phyloP scores from a whole-genome alignment of 2,888 invertebrate genomes.

The Pollenia angustigena region DNA sequence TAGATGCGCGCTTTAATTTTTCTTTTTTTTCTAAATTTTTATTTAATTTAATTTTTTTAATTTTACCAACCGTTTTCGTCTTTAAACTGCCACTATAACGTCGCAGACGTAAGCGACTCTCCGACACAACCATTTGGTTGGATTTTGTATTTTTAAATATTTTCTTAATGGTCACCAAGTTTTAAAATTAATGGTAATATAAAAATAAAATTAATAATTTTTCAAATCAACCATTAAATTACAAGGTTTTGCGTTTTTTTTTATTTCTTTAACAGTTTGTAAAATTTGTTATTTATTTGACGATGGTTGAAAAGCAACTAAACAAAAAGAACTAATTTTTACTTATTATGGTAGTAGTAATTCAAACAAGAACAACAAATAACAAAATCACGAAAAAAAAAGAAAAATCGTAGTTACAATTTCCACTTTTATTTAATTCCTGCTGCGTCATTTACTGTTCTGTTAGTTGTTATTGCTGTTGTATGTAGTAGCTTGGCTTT shows the following conservation, averaged over 20 bases:
- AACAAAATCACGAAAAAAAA: conserved; percentile 28
- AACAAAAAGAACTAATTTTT: conserved; percentile 59
- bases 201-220: neutral
- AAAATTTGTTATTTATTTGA: conserved; percentile 54
- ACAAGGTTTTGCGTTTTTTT: neutral
- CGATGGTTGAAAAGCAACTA: conserved; percentile 73
- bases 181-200: conserved; percentile 46
- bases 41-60: neutral
- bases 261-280: neutral
- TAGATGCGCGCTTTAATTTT: no score
- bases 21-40: neutral
- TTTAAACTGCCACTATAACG: conserved; percentile 81
- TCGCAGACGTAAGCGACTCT: conserved; percentile 80
- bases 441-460: conserved; percentile 29
- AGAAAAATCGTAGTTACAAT: conserved; percentile 41
- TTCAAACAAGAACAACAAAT: conserved; percentile 45
- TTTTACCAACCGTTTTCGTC: conserved; percentile 80
- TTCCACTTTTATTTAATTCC: conserved; percentile 55
- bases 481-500: conserved; percentile 5
- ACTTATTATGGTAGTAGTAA: conserved; percentile 20
- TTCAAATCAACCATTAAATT: neutral
- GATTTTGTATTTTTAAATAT: conserved; percentile 73
- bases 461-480: neutral
- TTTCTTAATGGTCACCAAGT: conserved; percentile 66
- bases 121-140: conserved; percentile 81